These are phyloP conservation scores for Sturmia bella DNA, from an alignment of 2,888 invertebrate genomes.

Conservation along the genomic window DNA sequence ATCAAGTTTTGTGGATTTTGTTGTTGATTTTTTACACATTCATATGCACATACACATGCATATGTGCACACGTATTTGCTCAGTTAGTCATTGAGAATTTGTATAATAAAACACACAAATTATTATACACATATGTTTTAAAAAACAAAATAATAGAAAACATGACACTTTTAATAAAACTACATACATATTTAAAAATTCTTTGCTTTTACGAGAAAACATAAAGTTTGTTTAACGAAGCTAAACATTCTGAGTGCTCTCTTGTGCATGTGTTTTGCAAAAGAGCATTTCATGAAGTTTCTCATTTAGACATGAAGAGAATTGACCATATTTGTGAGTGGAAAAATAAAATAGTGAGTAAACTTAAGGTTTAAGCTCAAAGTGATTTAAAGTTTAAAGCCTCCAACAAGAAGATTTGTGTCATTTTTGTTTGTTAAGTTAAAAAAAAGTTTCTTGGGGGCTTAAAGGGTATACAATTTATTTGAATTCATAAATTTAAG, in stretches of 20 bases:
- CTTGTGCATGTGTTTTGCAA: slow-evolving; percentile 1
- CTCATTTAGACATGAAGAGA: neutral
- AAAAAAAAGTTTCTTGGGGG: no score
- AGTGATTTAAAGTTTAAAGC: no score
- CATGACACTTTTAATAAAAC: slow-evolving; percentile 3
- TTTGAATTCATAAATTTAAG: no score
- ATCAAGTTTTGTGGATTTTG: slow-evolving; percentile 60
- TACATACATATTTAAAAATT: neutral
- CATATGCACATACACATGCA: no score
- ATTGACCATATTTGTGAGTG: slow-evolving; percentile 44
- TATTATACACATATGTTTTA: slow-evolving; percentile 43
- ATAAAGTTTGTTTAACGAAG: slow-evolving; percentile 15
- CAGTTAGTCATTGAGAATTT: slow-evolving; percentile 44
- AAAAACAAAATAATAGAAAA: slow-evolving; percentile 9
- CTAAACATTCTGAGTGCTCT: neutral
- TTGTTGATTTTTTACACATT: slow-evolving; percentile 29
- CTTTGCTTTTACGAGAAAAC: slow-evolving; percentile 13
- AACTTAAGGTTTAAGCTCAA: no score
- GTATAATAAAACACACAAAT: slow-evolving; percentile 2
- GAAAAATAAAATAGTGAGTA: no score
- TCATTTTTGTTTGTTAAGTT: no score
- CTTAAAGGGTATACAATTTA: no score
- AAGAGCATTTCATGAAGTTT: slow-evolving; percentile 22
- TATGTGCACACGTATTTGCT: slow-evolving; percentile 56
- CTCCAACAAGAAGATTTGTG: no score